phyloP scores from a whole-genome alignment of 2,888 invertebrate genomes.

The Agapetus fuscipes region DNA sequence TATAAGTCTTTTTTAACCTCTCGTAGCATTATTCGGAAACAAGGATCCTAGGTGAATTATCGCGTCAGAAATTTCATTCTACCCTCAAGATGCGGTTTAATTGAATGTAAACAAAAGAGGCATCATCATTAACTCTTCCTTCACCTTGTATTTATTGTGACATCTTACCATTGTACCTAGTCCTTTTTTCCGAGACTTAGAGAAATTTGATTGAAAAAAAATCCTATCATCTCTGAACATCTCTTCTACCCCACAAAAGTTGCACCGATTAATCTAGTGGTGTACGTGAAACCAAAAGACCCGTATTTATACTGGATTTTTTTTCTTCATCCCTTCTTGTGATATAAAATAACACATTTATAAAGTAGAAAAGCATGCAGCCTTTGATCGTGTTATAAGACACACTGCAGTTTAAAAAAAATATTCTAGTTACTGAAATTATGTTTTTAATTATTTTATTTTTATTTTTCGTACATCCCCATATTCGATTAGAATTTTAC shows the following conservation, averaged over 20 bases:
- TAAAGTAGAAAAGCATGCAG: no score
- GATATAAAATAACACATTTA: constrained; percentile 7
- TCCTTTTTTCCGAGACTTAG: constrained; percentile 1
- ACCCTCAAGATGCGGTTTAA: no score
- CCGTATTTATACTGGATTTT: constrained; percentile 13
- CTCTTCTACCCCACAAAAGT: constrained; percentile 14
- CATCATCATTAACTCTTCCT: constrained; percentile 17
- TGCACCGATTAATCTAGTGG: constrained; percentile 16
- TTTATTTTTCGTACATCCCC: no score
- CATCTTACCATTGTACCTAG: constrained; percentile 11
- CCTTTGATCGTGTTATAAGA: no score
- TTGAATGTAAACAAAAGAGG: constrained; percentile 7
- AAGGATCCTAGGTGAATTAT: no score
- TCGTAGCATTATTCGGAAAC: no score
- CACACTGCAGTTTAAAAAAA: no score
- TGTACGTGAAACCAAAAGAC: not conserved
- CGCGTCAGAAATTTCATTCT: no score
- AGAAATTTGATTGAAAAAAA: constrained; percentile 9
- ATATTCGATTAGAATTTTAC: no score
- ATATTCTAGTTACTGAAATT: no score
- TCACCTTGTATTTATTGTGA: constrained; percentile 11
- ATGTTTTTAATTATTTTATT: no score
- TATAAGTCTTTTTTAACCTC: no score
- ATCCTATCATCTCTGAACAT: constrained; percentile 14
- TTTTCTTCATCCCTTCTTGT: constrained; percentile 4